These are phyloP conservation scores for Lagopus leucura DNA, from an alignment of 2,113 vertebrate species.

Conservation along the genomic window DNA sequence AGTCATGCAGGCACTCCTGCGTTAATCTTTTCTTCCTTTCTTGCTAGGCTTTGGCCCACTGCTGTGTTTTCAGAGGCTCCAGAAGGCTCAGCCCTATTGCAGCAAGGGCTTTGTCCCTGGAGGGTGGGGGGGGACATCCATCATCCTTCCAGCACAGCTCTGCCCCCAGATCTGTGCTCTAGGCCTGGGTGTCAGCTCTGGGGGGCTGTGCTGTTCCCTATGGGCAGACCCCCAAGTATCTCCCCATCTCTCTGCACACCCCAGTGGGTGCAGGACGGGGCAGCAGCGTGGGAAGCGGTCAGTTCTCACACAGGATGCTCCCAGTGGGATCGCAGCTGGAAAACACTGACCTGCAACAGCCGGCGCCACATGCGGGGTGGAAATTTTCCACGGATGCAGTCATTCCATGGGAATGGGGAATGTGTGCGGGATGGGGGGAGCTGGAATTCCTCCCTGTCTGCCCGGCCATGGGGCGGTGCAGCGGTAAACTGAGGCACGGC, in stretches of 20 bases:
- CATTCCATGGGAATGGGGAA: neutral
- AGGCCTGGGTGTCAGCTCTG: rapidly evolving
- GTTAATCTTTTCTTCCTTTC: neutral
- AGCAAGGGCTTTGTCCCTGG: rapidly evolving
- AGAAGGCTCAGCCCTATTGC: rapidly evolving
- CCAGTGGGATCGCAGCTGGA: neutral
- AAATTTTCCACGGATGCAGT: neutral
- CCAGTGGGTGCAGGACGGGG: neutral
- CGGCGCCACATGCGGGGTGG: rapidly evolving
- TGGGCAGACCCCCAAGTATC: neutral
- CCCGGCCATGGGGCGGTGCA: rapidly evolving
- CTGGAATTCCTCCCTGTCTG: neutral
- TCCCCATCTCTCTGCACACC: rapidly evolving
- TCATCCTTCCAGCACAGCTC: rapidly evolving
- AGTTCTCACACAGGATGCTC: neutral
- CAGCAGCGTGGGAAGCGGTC: slow-evolving; percentile 37
- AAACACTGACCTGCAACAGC: neutral
- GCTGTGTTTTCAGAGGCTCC: neutral
- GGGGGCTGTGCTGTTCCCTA: too few relatives aligned
- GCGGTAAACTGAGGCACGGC: neutral
- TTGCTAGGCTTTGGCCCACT: rapidly evolving
- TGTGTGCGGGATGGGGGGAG: rapidly evolving
- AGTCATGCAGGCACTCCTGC: too few relatives aligned
- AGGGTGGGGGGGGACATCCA: neutral
- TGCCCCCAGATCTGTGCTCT: neutral